Percentiles rank a stretch among this genome's conserved stretches.
Evolutionary conservation across 2,888 invertebrate species (phyloP).

Genomic region (Eilema sororculum): DNA sequence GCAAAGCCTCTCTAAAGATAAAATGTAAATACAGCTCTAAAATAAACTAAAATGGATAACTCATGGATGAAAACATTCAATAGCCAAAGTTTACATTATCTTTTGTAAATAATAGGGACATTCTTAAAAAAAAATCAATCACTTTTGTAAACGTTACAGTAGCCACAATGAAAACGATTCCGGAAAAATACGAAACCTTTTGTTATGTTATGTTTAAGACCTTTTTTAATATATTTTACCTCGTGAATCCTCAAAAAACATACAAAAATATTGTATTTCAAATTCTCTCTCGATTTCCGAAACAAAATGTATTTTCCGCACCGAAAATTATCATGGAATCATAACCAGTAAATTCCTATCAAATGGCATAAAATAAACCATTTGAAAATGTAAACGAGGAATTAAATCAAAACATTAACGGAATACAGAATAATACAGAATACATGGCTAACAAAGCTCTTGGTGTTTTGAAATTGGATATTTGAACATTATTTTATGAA

Average conservation of each 20-base stretch:
- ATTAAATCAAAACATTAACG: slow-evolving; percentile 1
- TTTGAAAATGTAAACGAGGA: slow-evolving; percentile 1
- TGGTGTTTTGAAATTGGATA: slow-evolving; percentile 4
- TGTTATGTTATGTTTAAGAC: not conserved
- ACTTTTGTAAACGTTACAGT: not conserved
- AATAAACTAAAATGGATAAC: too few species aligned
- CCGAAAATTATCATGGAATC: not conserved
- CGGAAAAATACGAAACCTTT: too few species aligned
- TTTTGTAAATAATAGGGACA: not conserved
- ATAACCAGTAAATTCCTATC: not conserved
- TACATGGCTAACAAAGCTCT: not conserved
- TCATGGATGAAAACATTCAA: too few species aligned
- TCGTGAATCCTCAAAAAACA: not conserved
- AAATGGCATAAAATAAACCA: slow-evolving; percentile 2
- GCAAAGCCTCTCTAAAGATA: too few species aligned
- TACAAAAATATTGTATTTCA: not conserved
- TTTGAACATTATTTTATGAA: not conserved
- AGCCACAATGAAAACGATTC: not conserved
- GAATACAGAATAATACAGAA: not conserved
- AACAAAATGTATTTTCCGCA: not conserved
- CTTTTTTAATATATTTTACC: not conserved
- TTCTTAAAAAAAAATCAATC: not conserved
- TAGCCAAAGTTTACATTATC: too few species aligned
- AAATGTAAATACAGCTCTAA: too few species aligned
- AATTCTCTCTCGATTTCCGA: not conserved